A percentile compares a stretch with the other conserved stretches of the same genome.
Evolutionary conservation across 2,797 vertebrate genomes (phyloP).

Genomic region (Melanotaenia nigrans): DNA sequence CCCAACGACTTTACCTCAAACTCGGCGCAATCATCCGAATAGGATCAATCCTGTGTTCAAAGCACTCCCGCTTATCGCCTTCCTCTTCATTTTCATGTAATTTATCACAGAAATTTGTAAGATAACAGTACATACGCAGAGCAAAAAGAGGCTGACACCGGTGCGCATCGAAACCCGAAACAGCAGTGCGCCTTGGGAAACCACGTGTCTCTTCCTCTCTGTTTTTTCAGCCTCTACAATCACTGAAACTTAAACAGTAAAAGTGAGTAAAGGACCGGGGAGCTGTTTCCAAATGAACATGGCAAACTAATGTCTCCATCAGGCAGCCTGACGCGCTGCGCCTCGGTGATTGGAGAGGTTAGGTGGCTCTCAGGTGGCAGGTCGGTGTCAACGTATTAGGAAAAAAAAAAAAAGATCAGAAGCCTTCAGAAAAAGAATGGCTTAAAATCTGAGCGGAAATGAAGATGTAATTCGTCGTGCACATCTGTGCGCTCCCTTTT

Average conservation of each 20-base stretch:
- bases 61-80: slow-evolving; percentile 38
- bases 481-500: background rate
- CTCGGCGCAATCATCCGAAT: slow-evolving; percentile 53
- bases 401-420: background rate
- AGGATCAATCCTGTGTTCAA: slow-evolving; percentile 26
- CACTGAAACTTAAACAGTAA: background rate
- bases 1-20: slow-evolving; percentile 44
- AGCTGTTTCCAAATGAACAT: slow-evolving; percentile 24
- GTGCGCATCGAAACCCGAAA: slow-evolving; percentile 47
- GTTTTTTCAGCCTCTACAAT: background rate
- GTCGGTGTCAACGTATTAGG: slow-evolving; percentile 2
- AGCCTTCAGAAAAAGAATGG: background rate
- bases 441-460: background rate
- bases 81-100: slow-evolving; percentile 4
- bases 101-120: background rate
- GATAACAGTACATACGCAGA: slow-evolving; percentile 2
- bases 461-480: background rate
- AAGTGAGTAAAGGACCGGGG: background rate
- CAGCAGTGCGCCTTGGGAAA: slow-evolving; percentile 48
- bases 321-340: slow-evolving; percentile 36
- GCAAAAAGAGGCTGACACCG: slow-evolving; percentile 32
- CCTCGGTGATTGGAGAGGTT: slow-evolving; percentile 30
- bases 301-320: slow-evolving; percentile 29
- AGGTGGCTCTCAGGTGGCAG: slow-evolving; percentile 2
- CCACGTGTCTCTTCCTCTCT: slow-evolving; percentile 48